Evolutionary conservation across 2,888 invertebrate genomes (phyloP).

Genomic region (Lithophane ornitopus): DNA sequence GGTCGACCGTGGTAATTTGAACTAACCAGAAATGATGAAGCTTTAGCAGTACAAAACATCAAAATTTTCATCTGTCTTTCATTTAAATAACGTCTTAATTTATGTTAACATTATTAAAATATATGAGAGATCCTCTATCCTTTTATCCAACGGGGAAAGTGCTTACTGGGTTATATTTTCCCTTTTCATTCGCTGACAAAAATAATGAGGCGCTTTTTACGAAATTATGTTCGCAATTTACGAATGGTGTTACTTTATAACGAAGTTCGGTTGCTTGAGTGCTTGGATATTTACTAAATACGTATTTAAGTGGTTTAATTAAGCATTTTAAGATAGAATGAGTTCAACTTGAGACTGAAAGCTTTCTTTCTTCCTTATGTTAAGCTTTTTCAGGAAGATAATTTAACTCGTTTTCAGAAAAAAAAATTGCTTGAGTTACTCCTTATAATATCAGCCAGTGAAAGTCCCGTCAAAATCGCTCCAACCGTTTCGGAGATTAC

Average conservation of each 20-base stretch:
- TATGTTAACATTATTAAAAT: constrained; percentile 57
- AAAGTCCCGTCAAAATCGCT: no score
- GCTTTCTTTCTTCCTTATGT: background rate
- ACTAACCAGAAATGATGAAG: background rate
- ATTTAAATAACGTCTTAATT: constrained; percentile 38
- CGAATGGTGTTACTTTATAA: constrained; percentile 29
- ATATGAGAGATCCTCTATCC: constrained; percentile 46
- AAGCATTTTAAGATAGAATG: background rate
- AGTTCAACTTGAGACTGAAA: background rate
- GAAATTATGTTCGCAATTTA: constrained; percentile 50
- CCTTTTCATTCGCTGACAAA: constrained; percentile 30
- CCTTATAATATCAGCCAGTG: no score
- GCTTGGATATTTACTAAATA: constrained; percentile 18
- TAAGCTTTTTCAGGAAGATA: background rate
- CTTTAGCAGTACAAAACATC: background rate
- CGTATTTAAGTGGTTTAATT: background rate
- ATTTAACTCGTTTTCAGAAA: background rate
- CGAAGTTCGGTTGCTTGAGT: constrained; percentile 10
- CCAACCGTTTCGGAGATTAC: no score
- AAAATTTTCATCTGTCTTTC: constrained; percentile 21
- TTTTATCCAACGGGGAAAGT: constrained; percentile 35
- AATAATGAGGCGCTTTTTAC: constrained; percentile 55
- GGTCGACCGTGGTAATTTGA: background rate
- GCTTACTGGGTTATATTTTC: constrained; percentile 37
- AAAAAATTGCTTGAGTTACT: no score